Conservation (phyloP, 2,888 invertebrate species). For the Autographa pulchrina region DNA sequence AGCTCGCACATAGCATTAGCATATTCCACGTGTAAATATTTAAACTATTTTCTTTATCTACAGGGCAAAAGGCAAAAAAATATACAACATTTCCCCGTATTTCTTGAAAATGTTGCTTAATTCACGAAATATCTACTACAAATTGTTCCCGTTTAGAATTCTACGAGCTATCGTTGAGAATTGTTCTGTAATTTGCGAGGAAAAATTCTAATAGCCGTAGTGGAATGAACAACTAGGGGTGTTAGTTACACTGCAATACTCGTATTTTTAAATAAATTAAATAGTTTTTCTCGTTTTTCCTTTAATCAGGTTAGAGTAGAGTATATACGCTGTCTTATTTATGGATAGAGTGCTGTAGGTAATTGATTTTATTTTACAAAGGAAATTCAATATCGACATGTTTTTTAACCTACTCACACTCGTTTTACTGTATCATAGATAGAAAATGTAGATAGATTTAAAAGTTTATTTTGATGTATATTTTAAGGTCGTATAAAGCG, state of each 20-base stretch:
- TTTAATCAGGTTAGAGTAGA: conserved; percentile 14
- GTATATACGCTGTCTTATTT: not conserved
- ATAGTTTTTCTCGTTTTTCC: conserved; percentile 8
- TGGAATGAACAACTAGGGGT: conserved; percentile 20
- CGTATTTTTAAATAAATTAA: conserved; percentile 35
- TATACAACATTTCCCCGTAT: conserved; percentile 5
- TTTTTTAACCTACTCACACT: too few species aligned
- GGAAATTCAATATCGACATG: not conserved
- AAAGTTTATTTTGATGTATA: too few species aligned
- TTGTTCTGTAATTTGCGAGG: conserved; percentile 25
- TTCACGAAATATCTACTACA: conserved; percentile 28
- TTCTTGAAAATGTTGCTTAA: conserved; percentile 16
- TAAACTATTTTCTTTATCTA: conserved; percentile 15
- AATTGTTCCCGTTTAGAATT: conserved; percentile 23
- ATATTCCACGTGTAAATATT: conserved; percentile 14
- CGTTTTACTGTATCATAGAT: too few species aligned
- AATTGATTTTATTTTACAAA: not conserved
- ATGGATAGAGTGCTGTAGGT: not conserved
- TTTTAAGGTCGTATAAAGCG: too few species aligned
- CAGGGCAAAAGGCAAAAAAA: conserved; percentile 19
- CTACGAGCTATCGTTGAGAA: conserved; percentile 10
- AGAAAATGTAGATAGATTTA: too few species aligned
- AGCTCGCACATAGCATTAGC: conserved; percentile 17
- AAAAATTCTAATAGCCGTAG: conserved; percentile 22
- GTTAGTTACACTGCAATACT: conserved; percentile 9